phyloP scores from a whole-genome alignment of 2,888 invertebrate species.

The Sympetrum striolatum region DNA sequence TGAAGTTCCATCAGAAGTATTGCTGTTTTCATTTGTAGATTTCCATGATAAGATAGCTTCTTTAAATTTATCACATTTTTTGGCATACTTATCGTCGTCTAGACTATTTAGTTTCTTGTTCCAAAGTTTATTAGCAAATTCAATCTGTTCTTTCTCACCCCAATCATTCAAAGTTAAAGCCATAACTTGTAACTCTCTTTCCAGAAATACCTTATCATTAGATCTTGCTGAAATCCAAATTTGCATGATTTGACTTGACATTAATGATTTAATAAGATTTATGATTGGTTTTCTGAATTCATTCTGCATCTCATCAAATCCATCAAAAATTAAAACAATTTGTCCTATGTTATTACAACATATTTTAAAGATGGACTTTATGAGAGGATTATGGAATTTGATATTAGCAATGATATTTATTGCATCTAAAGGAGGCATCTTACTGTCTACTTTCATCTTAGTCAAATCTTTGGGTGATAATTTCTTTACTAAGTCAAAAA shows the following conservation, averaged over 20 bases:
- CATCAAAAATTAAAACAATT: slow-evolving; percentile 45
- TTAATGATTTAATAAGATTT: slow-evolving; percentile 5
- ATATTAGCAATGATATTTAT: not conserved
- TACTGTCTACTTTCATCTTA: not conserved
- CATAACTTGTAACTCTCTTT: not conserved
- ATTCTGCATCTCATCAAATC: slow-evolving; percentile 47
- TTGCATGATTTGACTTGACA: not conserved
- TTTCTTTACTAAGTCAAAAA: not conserved
- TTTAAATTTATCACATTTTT: not conserved
- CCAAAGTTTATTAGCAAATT: slow-evolving; percentile 35
- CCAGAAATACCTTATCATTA: slow-evolving; percentile 5
- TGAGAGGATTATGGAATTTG: not conserved
- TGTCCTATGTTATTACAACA: not conserved
- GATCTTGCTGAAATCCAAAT: slow-evolving; percentile 45
- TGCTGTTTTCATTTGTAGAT: too few relatives aligned
- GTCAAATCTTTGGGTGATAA: not conserved
- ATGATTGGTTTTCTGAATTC: not conserved
- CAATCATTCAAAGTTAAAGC: slow-evolving; percentile 32
- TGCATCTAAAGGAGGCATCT: not conserved
- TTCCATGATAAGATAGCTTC: not conserved
- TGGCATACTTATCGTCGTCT: not conserved
- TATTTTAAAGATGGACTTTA: not conserved
- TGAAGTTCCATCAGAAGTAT: not conserved
- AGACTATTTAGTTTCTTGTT: not conserved
- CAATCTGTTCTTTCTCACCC: slow-evolving; percentile 16